A percentile compares a stretch with the other conserved stretches of the same genome.
phyloP scores from a whole-genome alignment of 1,140 invertebrate species.

The Trichogramma pretiosum region DNA sequence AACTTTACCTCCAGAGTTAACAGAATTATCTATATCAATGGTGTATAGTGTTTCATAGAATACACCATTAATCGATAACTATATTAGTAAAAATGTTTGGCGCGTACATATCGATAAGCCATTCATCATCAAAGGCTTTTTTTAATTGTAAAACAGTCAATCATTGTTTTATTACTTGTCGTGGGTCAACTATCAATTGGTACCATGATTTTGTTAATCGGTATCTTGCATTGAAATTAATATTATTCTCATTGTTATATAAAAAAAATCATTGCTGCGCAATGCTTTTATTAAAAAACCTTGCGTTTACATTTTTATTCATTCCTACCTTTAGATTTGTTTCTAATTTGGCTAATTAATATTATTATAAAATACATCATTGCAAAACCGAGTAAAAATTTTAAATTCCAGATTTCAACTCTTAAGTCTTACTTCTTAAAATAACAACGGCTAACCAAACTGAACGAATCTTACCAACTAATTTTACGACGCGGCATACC shows the following conservation, averaged over 20 bases:
- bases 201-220: slow-evolving; percentile 30
- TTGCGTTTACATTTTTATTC: slow-evolving; percentile 21
- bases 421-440: slow-evolving; percentile 25
- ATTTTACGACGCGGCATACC: slow-evolving; percentile 31
- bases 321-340: too few relatives aligned
- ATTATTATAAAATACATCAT: too few relatives aligned
- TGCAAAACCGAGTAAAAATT: too few relatives aligned
- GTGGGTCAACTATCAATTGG: slow-evolving; percentile 25
- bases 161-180: slow-evolving; percentile 18
- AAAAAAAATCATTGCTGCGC: slow-evolving; percentile 32
- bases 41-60: too few relatives aligned
- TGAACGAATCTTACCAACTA: slow-evolving; percentile 35
- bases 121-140: too few relatives aligned
- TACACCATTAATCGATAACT: too few relatives aligned
- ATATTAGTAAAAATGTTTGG: too few relatives aligned
- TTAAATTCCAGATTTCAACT: not conserved
- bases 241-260: slow-evolving; percentile 29
- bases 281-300: slow-evolving; percentile 24
- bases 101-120: too few relatives aligned
- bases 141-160: too few relatives aligned
- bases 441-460: slow-evolving; percentile 36
- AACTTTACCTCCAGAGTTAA: too few relatives aligned
- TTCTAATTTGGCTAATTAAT: slow-evolving; percentile 9
- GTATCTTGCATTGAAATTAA: slow-evolving; percentile 27
- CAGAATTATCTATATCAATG: too few relatives aligned